Conservation (phyloP, 1,140 invertebrate species). For the Hetaerina americana region DNA sequence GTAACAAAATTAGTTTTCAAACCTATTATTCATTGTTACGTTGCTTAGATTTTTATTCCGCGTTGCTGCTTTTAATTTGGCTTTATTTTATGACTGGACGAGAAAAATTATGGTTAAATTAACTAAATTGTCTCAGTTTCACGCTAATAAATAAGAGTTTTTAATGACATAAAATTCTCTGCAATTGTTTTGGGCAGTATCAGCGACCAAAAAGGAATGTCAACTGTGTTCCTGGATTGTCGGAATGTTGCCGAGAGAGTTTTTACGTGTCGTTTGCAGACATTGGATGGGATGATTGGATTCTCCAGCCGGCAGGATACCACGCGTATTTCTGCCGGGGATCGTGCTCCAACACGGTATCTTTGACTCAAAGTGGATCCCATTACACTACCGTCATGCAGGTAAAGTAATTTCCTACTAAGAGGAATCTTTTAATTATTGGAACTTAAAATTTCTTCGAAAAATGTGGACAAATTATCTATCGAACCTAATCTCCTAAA, state of each 20-base stretch:
- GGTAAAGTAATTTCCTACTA: constrained; percentile 30
- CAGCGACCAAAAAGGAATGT: constrained; percentile 47
- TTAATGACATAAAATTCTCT: too few species aligned
- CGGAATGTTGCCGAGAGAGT: constrained; percentile 68
- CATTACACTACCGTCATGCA: constrained; percentile 56
- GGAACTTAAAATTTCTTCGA: neutral
- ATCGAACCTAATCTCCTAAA: too few species aligned
- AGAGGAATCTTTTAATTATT: neutral
- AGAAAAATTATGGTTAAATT: too few species aligned
- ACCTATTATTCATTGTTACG: too few species aligned
- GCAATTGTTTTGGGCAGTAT: too few species aligned
- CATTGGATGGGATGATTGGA: constrained; percentile 80
- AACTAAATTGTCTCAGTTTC: too few species aligned
- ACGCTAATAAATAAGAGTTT: too few species aligned
- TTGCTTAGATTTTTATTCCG: too few species aligned
- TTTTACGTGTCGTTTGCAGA: constrained; percentile 68
- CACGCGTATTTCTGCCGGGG: constrained; percentile 76
- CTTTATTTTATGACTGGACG: too few species aligned
- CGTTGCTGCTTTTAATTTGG: too few species aligned
- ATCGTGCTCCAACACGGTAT: constrained; percentile 52
- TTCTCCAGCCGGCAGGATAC: constrained; percentile 63
- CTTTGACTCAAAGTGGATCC: constrained; percentile 46
- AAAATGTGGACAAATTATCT: neutral
- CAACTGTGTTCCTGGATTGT: constrained; percentile 49
- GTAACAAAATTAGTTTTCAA: too few species aligned